A percentile compares a stretch with the other conserved stretches of the same genome.
Evolutionary conservation across 2,888 invertebrate species (phyloP).

Genomic region (Mythimna albipuncta): DNA sequence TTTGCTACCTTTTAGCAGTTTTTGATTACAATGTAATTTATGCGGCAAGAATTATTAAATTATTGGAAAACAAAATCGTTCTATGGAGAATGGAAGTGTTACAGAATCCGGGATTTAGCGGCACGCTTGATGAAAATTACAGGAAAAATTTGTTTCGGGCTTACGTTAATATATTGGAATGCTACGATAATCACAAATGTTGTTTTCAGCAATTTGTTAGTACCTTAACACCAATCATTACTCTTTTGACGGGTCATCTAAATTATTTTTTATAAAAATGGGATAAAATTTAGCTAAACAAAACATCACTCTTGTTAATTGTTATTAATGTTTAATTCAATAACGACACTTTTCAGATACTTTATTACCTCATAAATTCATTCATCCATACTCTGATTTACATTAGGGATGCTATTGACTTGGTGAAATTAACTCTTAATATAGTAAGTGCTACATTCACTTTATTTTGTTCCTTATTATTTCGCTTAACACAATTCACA

Average conservation of each 20-base stretch:
- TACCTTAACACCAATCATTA: neutral
- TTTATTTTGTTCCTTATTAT: too few relatives aligned
- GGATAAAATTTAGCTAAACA: too few relatives aligned
- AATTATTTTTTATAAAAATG: too few relatives aligned
- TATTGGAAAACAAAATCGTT: slow-evolving; percentile 13
- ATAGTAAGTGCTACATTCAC: too few relatives aligned
- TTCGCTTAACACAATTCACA: too few relatives aligned
- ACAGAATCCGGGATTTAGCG: neutral
- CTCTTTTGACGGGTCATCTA: neutral
- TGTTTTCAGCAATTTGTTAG: slow-evolving; percentile 32
- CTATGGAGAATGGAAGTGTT: slow-evolving; percentile 6
- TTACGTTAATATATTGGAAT: slow-evolving; percentile 32
- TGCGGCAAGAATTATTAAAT: neutral
- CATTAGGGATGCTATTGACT: too few relatives aligned
- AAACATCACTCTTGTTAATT: too few relatives aligned
- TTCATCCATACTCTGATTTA: too few relatives aligned
- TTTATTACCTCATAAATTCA: too few relatives aligned
- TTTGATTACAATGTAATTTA: slow-evolving; percentile 19
- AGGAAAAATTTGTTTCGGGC: slow-evolving; percentile 12
- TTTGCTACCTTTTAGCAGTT: neutral
- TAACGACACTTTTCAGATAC: too few relatives aligned
- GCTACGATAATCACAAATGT: slow-evolving; percentile 24
- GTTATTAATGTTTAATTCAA: too few relatives aligned
- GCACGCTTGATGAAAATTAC: neutral
- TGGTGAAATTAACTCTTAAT: too few relatives aligned